phyloP scores from a whole-genome alignment of 2,888 invertebrate genomes.

The Lordiphosa andalusiaca region DNA sequence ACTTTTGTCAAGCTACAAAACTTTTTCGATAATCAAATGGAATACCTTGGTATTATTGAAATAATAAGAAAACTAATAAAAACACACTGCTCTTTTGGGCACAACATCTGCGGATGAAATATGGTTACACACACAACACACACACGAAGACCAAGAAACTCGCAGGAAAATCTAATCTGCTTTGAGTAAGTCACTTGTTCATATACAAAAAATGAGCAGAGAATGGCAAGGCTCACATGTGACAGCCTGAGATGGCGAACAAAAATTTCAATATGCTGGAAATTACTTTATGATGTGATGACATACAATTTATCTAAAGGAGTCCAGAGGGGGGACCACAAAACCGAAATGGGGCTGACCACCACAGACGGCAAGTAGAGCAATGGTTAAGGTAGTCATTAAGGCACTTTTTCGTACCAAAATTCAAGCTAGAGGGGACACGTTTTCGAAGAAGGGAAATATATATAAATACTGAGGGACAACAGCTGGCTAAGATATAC shows the following conservation, averaged over 20 bases:
- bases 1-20: constrained; percentile 48
- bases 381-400: too few relatives aligned
- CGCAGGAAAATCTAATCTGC: constrained; percentile 35
- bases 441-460: too few relatives aligned
- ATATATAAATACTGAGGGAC: too few relatives aligned
- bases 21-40: constrained; percentile 71
- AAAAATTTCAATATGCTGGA: constrained; percentile 78
- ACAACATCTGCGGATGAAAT: constrained; percentile 68
- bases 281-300: constrained; percentile 80
- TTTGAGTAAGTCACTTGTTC: constrained; percentile 22
- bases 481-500: too few relatives aligned
- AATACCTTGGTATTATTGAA: constrained; percentile 69
- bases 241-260: constrained; percentile 28
- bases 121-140: constrained; percentile 57
- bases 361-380: too few relatives aligned
- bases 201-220: constrained; percentile 17
- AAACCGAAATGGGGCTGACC: too few relatives aligned
- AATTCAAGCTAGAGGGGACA: too few relatives aligned
- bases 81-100: constrained; percentile 35
- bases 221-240: constrained; percentile 18
- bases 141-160: constrained; percentile 29
- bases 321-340: too few relatives aligned
- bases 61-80: constrained; percentile 68
- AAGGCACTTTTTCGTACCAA: too few relatives aligned
- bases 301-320: constrained; percentile 78